Evolutionary conservation across 2,888 invertebrate species (phyloP), one percentile per base, ranked within the genome.

Genomic region (Dexiosoma caninum): DNA sequence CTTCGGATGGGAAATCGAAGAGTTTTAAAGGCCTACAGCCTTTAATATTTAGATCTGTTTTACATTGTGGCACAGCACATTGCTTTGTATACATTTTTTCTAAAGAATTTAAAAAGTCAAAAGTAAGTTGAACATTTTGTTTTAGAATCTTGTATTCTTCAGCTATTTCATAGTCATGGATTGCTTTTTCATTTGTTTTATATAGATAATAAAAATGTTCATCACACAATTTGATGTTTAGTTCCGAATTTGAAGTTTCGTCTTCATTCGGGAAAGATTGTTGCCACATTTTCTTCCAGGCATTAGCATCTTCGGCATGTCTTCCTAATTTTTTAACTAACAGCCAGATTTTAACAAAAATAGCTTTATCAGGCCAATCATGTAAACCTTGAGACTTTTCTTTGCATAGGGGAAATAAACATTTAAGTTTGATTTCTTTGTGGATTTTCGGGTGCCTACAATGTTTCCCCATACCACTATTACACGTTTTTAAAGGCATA

Each of bases 1-100:
- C 86, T 0, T 55, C 83, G 0, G 71, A 53, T 2, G 88, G 88
- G 66, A 88, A 78, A 0, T 80, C 78, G 40, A 85, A 85, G 1
- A 88, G 78, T 0, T 75, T 80, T 0, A 85, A 57, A 1, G 62
- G 37, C 42, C 53, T 72, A 40, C 35, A 57, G 16, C 4, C 5
- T 42, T 59, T 30, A 0, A 75, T 16, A 6, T 42, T n/a, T 16
- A 42, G 72, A 55, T 77, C 71, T 0, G 62, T 69, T 2, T 9
- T 8, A 32, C 81, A 81, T 44, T 69, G 23, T 1, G 55, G 35
- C 9, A 81, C 81, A 0, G 19, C 19, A 40, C 81, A 81, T 59
- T 81, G 35, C 14, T 44, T 64, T 14, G 59, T 27, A 27, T 35
- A 42, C 46, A 64, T 19, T 51, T 70, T 57, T n/a, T 23, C 53